Evolutionary conservation across 2,113 vertebrate species (phyloP).

Genomic region (Erpornis zantholeuca): DNA sequence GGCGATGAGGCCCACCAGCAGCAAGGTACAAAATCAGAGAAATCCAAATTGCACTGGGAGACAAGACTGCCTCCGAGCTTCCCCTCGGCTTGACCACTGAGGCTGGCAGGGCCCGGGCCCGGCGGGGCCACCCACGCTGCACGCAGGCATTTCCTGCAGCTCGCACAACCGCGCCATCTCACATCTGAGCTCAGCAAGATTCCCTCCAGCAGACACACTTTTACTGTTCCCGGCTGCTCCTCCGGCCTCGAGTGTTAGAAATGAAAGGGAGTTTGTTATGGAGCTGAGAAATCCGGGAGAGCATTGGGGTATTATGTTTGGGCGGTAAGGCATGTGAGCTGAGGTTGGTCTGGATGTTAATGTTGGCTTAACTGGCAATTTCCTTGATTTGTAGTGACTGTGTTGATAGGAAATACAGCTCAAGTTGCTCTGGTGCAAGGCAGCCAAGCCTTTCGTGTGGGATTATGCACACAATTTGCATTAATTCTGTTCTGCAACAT

Average conservation of each 20-base stretch:
- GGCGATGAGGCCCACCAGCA: background rate
- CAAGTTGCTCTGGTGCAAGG: slow-evolving; percentile 25
- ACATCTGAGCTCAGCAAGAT: slow-evolving; percentile 33
- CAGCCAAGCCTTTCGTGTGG: slow-evolving; percentile 51
- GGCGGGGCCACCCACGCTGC: slow-evolving; percentile 23
- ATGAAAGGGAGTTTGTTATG: slow-evolving; percentile 43
- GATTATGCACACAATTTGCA: slow-evolving; percentile 54
- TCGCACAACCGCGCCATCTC: background rate
- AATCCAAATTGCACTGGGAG: background rate
- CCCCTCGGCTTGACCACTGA: background rate
- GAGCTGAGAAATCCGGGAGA: slow-evolving; percentile 20
- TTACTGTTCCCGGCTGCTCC: background rate
- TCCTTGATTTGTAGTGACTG: slow-evolving; percentile 58
- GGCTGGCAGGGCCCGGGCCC: background rate
- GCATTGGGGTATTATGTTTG: slow-evolving; percentile 45
- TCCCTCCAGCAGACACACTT: slow-evolving; percentile 44
- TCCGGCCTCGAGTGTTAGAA: background rate
- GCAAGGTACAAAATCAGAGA: background rate
- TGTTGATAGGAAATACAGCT: slow-evolving; percentile 57
- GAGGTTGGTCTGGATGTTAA: slow-evolving; percentile 58
- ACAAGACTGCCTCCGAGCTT: background rate
- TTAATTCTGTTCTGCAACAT: slow-evolving; percentile 47
- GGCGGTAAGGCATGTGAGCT: slow-evolving; percentile 42
- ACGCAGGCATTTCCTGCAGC: background rate
- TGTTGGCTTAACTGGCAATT: slow-evolving; percentile 65